These are phyloP conservation scores for Sitta europaea DNA, from an alignment of 2,113 vertebrate species.

Conservation along the genomic window DNA sequence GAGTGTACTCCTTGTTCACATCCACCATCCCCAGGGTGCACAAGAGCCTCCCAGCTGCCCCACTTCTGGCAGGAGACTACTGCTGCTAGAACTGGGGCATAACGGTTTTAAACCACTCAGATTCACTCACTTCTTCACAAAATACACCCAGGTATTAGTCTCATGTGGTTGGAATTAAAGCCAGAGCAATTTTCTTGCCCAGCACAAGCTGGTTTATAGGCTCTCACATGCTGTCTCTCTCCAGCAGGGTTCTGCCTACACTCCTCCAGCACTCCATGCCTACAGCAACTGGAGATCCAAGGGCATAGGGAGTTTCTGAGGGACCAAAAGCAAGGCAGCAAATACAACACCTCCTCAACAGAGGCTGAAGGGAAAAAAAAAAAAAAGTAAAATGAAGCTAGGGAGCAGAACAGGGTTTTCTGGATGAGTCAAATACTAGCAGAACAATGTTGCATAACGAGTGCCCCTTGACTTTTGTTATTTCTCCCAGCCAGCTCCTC, in stretches of 20 bases:
- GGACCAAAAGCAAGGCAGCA: not conserved
- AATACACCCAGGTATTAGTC: not conserved
- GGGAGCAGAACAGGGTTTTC: constrained; percentile 10
- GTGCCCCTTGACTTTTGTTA: constrained; percentile 51
- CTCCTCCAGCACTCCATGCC: not conserved
- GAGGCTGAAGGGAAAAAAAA: not conserved
- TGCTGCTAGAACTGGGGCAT: not conserved
- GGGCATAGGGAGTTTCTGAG: not conserved
- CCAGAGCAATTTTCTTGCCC: not conserved
- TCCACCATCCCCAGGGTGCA: not conserved
- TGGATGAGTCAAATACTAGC: constrained; percentile 3
- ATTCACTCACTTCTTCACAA: not conserved
- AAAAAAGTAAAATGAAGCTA: not conserved
- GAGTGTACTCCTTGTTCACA: not conserved
- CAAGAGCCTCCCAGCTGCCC: not conserved
- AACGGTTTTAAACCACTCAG: not conserved
- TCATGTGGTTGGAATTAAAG: not conserved
- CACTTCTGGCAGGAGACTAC: not conserved
- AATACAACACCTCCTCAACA: not conserved
- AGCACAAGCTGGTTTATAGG: not conserved
- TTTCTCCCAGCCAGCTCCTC: constrained; percentile 46
- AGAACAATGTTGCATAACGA: constrained; percentile 20
- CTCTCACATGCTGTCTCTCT: not conserved
- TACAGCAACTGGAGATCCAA: not conserved
- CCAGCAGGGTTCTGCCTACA: not conserved